Percentiles rank a stretch among this genome's conserved stretches.
Evolutionary conservation across 2,888 invertebrate species (phyloP).

Genomic region (Ligdia adustata): DNA sequence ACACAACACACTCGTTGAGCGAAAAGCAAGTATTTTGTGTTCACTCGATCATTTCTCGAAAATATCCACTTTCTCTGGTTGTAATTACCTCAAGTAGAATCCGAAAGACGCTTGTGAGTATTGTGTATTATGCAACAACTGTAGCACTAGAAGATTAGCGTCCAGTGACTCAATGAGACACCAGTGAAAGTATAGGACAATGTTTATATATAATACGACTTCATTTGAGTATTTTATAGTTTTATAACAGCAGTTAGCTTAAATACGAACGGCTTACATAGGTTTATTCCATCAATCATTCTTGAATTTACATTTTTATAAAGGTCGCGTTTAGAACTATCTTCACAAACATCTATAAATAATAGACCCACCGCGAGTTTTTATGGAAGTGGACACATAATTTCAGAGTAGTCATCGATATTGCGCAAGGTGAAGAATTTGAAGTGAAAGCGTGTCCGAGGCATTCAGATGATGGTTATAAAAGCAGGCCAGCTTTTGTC

Average conservation of each 20-base stretch:
- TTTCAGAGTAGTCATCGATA: conserved; percentile 21
- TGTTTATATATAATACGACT: conserved; percentile 16
- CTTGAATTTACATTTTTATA: conserved; percentile 23
- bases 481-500: conserved; percentile 61
- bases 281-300: conserved; percentile 30
- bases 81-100: conserved; percentile 60
- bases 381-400: conserved; percentile 19
- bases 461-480: conserved; percentile 44
- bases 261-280: conserved; percentile 21
- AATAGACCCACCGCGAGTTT: not conserved
- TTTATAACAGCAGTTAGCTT: conserved; percentile 22
- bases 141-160: conserved; percentile 7
- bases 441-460: conserved; percentile 55
- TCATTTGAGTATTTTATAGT: conserved; percentile 16
- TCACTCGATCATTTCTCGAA: conserved; percentile 70
- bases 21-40: conserved; percentile 61
- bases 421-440: conserved; percentile 31
- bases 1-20: conserved; percentile 56
- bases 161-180: conserved; percentile 48
- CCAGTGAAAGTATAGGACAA: conserved; percentile 36
- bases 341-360: conserved; percentile 15
- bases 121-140: conserved; percentile 20
- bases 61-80: conserved; percentile 72
- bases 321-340: conserved; percentile 20
- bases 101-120: conserved; percentile 28